Conservation (phyloP, 2,113 vertebrate genomes). For the Beaufortia kweichowensis region DNA sequence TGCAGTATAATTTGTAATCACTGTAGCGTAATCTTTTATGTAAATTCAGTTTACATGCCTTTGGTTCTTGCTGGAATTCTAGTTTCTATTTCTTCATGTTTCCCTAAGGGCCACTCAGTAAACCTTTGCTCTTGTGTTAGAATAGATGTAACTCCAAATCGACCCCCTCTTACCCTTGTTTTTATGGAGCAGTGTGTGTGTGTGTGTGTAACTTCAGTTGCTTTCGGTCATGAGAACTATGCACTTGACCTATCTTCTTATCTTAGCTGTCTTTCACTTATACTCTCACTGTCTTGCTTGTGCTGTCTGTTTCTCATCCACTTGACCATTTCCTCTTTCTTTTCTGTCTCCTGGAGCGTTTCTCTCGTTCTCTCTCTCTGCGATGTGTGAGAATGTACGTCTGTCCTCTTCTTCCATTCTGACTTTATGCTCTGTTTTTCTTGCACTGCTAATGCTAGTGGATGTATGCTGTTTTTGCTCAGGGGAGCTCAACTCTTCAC, state of each 20-base stretch:
- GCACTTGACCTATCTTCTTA: constrained; percentile 28
- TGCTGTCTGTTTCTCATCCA: constrained; percentile 38
- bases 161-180: constrained; percentile 47
- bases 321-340: constrained; percentile 32
- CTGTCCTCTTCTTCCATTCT: constrained; percentile 55
- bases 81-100: constrained; percentile 5
- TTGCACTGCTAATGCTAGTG: constrained; percentile 67
- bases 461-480: constrained; percentile 71
- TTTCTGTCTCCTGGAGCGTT: constrained; percentile 6
- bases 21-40: neutral
- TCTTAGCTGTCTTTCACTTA: constrained; percentile 7
- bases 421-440: constrained; percentile 56
- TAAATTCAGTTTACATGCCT: constrained; percentile 21
- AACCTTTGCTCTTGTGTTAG: constrained; percentile 3
- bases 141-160: constrained; percentile 33
- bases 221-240: constrained; percentile 50
- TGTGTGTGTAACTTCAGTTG: constrained; percentile 55
- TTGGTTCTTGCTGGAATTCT: constrained; percentile 16
- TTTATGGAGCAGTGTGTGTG: constrained; percentile 64
- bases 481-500: constrained; percentile 74
- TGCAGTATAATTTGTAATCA: neutral
- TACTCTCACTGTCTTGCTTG: constrained; percentile 33
- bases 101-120: constrained; percentile 14
- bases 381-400: constrained; percentile 33
- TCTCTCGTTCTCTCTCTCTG: constrained; percentile 28